Percentiles rank a stretch among this genome's conserved stretches.
Evolutionary conservation across 2,113 vertebrate genomes (phyloP).

Genomic region (Xenopus laevis): DNA sequence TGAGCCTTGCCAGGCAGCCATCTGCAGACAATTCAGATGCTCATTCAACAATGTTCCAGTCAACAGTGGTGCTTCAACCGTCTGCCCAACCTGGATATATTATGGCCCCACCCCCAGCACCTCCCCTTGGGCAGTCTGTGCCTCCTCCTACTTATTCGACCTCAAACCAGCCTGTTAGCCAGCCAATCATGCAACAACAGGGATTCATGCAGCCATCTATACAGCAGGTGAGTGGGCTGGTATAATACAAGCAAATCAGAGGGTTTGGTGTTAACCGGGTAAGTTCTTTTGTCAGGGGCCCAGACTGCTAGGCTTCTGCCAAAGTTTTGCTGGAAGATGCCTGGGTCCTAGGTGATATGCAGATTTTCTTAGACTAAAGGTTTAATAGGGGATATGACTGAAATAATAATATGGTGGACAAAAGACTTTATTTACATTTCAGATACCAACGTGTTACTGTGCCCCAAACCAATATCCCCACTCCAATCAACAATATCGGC

Average conservation of each 20-base stretch:
- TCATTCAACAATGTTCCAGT: slow-evolving; percentile 78
- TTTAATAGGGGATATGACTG: no score
- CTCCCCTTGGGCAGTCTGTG: slow-evolving; percentile 68
- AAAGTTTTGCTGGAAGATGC: no score
- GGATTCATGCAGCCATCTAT: slow-evolving; percentile 86
- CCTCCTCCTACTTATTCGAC: slow-evolving; percentile 63
- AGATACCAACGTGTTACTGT: slow-evolving; percentile 90
- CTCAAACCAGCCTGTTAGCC: slow-evolving; percentile 69
- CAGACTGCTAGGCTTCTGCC: no score
- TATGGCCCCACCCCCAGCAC: slow-evolving; percentile 65
- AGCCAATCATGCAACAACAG: slow-evolving; percentile 83
- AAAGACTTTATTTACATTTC: not conserved
- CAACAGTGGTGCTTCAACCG: slow-evolving; percentile 80
- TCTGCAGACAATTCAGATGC: slow-evolving; percentile 73
- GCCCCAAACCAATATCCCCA: slow-evolving; percentile 80
- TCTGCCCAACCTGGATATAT: slow-evolving; percentile 79
- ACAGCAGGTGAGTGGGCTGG: slow-evolving; percentile 75
- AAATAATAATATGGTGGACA: no score
- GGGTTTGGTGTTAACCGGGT: no score
- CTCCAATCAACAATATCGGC: slow-evolving; percentile 80
- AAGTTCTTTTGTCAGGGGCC: no score
- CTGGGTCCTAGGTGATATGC: no score
- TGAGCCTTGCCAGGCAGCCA: slow-evolving; percentile 84
- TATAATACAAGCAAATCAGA: no score
- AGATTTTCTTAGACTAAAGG: no score